A percentile compares a stretch with the other conserved stretches of the same genome.
phyloP scores from a whole-genome alignment of 2,888 invertebrate genomes.

The Leptothorax acervorum region DNA sequence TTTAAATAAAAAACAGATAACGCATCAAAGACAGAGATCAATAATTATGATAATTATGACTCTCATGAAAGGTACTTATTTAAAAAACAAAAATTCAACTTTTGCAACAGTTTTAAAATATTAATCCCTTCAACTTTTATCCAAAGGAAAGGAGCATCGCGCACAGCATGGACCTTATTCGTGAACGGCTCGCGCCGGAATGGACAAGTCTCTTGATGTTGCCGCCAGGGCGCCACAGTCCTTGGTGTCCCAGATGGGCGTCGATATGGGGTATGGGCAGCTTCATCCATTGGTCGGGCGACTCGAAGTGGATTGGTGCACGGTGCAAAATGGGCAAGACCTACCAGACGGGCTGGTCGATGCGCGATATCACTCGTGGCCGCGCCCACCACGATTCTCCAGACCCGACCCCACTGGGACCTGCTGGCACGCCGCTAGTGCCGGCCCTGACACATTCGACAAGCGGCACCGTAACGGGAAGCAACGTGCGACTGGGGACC shows the following conservation, averaged over 20 bases:
- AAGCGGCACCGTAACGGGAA: conserved; percentile 86
- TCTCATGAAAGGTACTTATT: background rate
- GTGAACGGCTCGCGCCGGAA: conserved; percentile 80
- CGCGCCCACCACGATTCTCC: conserved; percentile 71
- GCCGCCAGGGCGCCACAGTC: conserved; percentile 82
- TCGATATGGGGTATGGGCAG: conserved; percentile 55
- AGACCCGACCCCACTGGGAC: conserved; percentile 83
- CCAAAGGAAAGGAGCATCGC: conserved; percentile 34
- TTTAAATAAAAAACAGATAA: background rate
- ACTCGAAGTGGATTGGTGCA: conserved; percentile 60
- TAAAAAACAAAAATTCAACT: background rate
- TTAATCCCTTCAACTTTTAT: background rate
- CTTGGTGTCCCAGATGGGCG: conserved; percentile 64
- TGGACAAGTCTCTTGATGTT: conserved; percentile 77
- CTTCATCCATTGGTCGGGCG: conserved; percentile 56
- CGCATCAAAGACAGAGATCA: background rate
- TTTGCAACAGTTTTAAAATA: conserved; percentile 16
- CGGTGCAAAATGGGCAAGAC: conserved; percentile 70
- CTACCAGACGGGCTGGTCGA: conserved; percentile 61
- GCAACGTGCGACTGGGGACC: conserved; percentile 85
- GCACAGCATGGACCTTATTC: conserved; percentile 53
- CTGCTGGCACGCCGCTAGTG: conserved; percentile 82
- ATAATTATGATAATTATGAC: background rate
- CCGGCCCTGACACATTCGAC: conserved; percentile 86
- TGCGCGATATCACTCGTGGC: conserved; percentile 69